Evolutionary conservation across 2,113 vertebrate genomes (phyloP).

Genomic region (Mustela lutreola): DNA sequence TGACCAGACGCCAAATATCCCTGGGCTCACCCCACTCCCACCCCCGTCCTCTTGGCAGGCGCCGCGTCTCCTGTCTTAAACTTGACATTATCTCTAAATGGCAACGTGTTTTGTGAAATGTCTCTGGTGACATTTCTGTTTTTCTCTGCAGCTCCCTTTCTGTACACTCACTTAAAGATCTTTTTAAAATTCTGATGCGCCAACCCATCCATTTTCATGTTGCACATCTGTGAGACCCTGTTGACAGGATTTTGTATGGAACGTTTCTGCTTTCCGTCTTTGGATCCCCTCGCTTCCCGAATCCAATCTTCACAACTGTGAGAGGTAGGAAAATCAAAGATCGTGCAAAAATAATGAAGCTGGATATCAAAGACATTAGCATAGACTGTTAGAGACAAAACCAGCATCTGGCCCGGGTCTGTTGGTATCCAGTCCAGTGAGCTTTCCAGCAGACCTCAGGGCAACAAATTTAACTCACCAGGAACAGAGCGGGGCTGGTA

Average conservation of each 20-base stretch:
- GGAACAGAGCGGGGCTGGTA: not conserved
- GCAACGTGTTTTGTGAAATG: not conserved
- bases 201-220: not conserved
- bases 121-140: not conserved
- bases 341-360: not conserved
- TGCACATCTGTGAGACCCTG: not conserved
- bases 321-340: not conserved
- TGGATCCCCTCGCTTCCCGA: not conserved
- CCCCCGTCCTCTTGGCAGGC: not conserved
- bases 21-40: not conserved
- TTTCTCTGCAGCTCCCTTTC: not conserved
- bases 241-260: not conserved
- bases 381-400: not conserved
- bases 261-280: not conserved
- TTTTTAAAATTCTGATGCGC: not conserved
- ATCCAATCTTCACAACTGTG: not conserved
- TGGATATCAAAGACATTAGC: not conserved
- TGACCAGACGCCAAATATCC: not conserved
- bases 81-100: not conserved
- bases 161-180: not conserved
- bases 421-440: accelerated
- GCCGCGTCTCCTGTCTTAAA: not conserved
- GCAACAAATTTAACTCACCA: not conserved
- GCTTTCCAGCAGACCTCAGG: not conserved
- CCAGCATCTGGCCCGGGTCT: not conserved